Evolutionary conservation across 2,797 vertebrate genomes (phyloP).

Genomic region (Manis crassicaudata): DNA sequence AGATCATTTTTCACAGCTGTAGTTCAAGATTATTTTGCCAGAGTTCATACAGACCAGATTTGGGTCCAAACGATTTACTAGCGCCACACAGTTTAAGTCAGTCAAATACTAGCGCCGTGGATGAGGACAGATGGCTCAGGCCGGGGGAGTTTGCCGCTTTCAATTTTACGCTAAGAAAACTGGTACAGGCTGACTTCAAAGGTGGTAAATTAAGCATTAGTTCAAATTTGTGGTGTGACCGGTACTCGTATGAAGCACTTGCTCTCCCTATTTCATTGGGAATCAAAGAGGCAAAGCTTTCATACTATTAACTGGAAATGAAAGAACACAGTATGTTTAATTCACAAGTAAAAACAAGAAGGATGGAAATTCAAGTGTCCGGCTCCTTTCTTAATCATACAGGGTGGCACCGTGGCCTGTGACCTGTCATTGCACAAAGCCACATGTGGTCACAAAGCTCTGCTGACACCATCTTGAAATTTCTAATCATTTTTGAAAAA

Average conservation of each 20-base stretch:
- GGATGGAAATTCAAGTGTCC: background rate
- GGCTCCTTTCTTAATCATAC: background rate
- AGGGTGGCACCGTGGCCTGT: background rate
- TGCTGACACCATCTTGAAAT: background rate
- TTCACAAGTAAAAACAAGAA: background rate
- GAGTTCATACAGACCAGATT: slow-evolving; percentile 22
- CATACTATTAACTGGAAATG: background rate
- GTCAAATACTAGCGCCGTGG: background rate
- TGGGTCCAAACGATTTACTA: slow-evolving; percentile 32
- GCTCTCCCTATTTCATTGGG: background rate
- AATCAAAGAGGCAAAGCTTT: background rate
- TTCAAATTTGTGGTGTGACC: slow-evolving; percentile 31
- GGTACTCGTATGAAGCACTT: background rate
- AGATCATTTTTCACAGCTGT: slow-evolving; percentile 17
- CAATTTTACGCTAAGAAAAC: slow-evolving; percentile 53
- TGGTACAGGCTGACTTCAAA: slow-evolving; percentile 27
- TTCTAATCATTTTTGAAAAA: background rate
- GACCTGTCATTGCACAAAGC: rapidly evolving
- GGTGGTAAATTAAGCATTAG: slow-evolving; percentile 32
- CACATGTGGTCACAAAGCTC: background rate
- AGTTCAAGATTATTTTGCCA: slow-evolving; percentile 53
- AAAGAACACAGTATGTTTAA: background rate
- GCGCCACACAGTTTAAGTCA: background rate
- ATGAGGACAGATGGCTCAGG: slow-evolving; percentile 31
- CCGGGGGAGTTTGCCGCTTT: slow-evolving; percentile 16